These are phyloP conservation scores for Lordiphosa stackelbergi DNA, from an alignment of 1,140 invertebrate species.

Conservation along the genomic window DNA sequence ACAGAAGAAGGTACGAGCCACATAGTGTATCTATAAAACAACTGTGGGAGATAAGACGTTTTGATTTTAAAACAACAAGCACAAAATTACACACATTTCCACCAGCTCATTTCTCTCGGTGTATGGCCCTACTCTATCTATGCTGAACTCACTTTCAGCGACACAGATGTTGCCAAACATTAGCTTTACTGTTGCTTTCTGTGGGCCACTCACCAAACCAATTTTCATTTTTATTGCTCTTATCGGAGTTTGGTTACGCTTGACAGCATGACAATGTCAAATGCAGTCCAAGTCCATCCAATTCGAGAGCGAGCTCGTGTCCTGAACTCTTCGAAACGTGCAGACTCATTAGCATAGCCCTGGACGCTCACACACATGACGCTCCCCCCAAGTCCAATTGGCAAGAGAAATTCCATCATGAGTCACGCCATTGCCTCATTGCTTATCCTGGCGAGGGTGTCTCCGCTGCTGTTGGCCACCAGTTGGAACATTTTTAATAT, in stretches of 20 bases:
- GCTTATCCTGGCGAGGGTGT: constrained; percentile 44
- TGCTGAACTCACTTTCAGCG: constrained; percentile 9
- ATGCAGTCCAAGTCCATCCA: constrained; percentile 27
- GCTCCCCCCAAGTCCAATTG: constrained; percentile 55
- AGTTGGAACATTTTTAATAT: constrained; percentile 60
- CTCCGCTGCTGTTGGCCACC: constrained; percentile 13
- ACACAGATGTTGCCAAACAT: constrained; percentile 49
- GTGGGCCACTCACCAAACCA: constrained; percentile 47
- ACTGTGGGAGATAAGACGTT: no score
- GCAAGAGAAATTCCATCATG: constrained; percentile 48
- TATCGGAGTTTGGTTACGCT: constrained; percentile 76
- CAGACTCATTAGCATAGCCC: constrained; percentile 46
- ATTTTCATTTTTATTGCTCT: constrained; percentile 72
- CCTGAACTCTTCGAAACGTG: constrained; percentile 13
- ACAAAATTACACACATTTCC: no score
- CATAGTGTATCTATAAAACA: no score
- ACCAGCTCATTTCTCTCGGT: constrained; percentile 25
- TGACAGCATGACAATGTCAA: constrained; percentile 69
- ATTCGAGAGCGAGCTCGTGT: constrained; percentile 30
- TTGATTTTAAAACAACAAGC: no score
- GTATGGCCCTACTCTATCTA: constrained; percentile 11
- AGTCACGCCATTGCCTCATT: constrained; percentile 58
- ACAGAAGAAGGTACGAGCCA: no score
- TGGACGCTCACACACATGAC: constrained; percentile 37
- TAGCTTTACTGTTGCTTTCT: constrained; percentile 48